A percentile compares a stretch with the other conserved stretches of the same genome.
phyloP scores from a whole-genome alignment of 2,888 invertebrate genomes.

The Drosophila buzzatii region DNA sequence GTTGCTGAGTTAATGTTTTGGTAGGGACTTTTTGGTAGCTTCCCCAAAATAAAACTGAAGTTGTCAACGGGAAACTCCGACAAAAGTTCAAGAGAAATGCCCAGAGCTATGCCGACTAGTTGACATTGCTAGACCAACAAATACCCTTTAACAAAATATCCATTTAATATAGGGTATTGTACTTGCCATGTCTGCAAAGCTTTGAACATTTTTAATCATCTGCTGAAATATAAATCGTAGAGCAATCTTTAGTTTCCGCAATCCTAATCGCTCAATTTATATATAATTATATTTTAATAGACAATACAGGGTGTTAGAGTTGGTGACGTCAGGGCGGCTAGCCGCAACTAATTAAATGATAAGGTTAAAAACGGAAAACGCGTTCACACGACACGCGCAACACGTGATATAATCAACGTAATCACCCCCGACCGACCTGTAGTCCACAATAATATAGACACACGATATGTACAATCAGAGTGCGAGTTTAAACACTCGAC shows the following conservation, averaged over 20 bases:
- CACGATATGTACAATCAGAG: not conserved
- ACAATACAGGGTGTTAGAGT: not conserved
- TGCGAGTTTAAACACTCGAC: conserved; percentile 5
- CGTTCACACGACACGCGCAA: conserved; percentile 41
- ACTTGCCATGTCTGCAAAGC: not conserved
- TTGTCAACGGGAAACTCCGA: not conserved
- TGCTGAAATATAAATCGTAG: not conserved
- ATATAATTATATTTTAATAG: conserved; percentile 3
- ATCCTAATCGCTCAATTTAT: not conserved
- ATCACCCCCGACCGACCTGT: conserved; percentile 4
- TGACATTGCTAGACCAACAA: not conserved
- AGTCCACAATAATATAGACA: conserved; percentile 9
- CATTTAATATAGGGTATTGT: not conserved
- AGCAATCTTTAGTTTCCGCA: not conserved
- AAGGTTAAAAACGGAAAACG: conserved; percentile 36
- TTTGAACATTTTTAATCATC: not conserved
- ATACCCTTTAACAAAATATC: not conserved
- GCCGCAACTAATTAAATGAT: conserved; percentile 66
- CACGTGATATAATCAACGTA: conserved; percentile 30
- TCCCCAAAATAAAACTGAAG: not conserved
- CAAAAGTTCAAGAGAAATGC: not conserved
- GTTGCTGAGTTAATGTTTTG: not conserved
- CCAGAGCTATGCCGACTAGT: not conserved
- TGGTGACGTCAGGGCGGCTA: conserved; percentile 32
- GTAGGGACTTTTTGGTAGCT: not conserved